Percentiles rank a stretch among this genome's conserved stretches.
phyloP scores from a whole-genome alignment of 2,113 vertebrate species.

The Perognathus longimembris region DNA sequence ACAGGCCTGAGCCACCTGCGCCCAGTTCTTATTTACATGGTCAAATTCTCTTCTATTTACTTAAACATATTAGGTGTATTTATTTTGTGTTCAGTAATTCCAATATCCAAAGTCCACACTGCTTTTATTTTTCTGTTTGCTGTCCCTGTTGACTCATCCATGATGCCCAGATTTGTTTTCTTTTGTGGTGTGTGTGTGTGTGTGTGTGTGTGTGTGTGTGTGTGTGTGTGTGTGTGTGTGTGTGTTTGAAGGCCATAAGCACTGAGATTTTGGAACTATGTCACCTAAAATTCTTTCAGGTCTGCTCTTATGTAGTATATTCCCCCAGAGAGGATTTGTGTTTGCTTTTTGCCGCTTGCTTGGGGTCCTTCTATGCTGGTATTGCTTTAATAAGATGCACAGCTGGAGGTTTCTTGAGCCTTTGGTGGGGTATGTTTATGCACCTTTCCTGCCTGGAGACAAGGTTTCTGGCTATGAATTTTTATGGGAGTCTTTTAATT shows the following conservation, averaged over 20 bases:
- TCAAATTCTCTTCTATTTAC: neutral
- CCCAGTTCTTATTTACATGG: neutral
- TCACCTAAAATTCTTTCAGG: neutral
- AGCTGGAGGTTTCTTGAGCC: neutral
- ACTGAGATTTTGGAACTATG: neutral
- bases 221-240: neutral
- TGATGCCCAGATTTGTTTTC: neutral
- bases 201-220: neutral
- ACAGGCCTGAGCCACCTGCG: too few species aligned
- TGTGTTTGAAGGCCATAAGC: neutral
- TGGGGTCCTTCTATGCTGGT: neutral
- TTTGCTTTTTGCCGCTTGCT: neutral
- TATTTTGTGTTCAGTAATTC: neutral
- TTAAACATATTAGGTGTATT: neutral
- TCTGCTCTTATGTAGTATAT: neutral
- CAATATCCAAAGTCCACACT: neutral
- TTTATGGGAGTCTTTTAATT: neutral
- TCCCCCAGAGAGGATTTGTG: neutral
- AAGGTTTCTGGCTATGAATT: neutral
- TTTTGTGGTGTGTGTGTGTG: neutral
- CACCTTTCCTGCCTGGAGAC: neutral
- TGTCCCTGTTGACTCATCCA: neutral
- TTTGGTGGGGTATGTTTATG: neutral
- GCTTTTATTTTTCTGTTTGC: neutral
- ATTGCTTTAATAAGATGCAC: constrained; percentile 1